Evolutionary conservation across 2,797 vertebrate species (phyloP), one percentile per base, ranked within the genome.

Genomic region (Mormyrops boulengeri): DNA sequence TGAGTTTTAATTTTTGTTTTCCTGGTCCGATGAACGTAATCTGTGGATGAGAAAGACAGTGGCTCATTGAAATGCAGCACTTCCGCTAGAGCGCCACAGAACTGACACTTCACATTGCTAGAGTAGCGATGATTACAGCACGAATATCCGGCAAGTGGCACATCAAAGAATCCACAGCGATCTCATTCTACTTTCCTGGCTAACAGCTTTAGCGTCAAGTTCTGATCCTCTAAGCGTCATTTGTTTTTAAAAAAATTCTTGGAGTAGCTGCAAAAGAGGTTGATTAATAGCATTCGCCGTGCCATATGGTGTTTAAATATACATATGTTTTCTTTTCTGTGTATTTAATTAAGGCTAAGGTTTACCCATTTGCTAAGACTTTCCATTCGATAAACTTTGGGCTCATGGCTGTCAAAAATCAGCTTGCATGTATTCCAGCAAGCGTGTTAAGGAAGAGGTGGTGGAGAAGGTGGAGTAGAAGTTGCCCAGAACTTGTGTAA

Each of bases 281-380:
- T 17, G 73, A 80, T 77, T 77, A 77, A 77, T 44, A 80, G 34
- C 14, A 80, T 14, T 19, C 0, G 2, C 34, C 5, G 0, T 41
- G 12, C 73, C 73, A 80, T 80, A 80, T 80, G 73, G 73, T 80
- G 73, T 80, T 80, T 17, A 80, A 80, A 80, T 80, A 80, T 80
- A 44, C 73, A 19, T 38, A 2, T 77, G 34, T 38, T 73, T 55
- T 55, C 22, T 73, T 14, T 80, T 44, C 73, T 17, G 4, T 44
- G 34, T 44, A 7, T 80, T 80, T 80, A 17, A 80, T 80, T 80
- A 38, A 41, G 73, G 34, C 4, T 38, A 44, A 80, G 34, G 17
- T 80, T 80, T 80, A 8, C 12, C 38, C 73, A 38, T 19, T 80
- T 19, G 14, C 12, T 38, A 44, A 80, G 38, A n/a, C 73, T 80